phyloP scores from a whole-genome alignment of 2,797 vertebrate species.

The Myotis vivesi region DNA sequence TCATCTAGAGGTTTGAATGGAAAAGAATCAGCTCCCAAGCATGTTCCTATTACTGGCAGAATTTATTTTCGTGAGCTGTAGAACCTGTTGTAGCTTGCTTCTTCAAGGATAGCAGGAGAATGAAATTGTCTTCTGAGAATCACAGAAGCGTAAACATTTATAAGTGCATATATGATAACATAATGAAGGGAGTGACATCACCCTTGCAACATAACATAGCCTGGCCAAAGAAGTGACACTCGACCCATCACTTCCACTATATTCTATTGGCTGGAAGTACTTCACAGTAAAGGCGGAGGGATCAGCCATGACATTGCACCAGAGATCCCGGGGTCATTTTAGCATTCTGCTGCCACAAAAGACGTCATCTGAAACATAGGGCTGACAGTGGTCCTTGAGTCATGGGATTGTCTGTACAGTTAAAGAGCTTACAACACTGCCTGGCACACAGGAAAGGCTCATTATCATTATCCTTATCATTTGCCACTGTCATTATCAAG shows the following conservation, averaged over 20 bases:
- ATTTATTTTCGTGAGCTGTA: neutral
- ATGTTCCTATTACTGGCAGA: neutral
- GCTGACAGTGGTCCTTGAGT: neutral
- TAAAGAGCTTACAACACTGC: neutral
- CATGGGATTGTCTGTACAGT: neutral
- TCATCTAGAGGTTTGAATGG: neutral
- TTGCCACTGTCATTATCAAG: neutral
- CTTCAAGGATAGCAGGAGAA: neutral
- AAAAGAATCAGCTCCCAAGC: neutral
- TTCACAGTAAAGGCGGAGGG: neutral
- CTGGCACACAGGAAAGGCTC: neutral
- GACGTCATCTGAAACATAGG: neutral
- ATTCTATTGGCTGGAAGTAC: neutral
- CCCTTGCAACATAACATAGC: neutral
- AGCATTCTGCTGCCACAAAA: neutral
- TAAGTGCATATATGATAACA: neutral
- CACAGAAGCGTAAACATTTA: neutral
- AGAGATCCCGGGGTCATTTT: neutral
- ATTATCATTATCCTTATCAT: neutral
- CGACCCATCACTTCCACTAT: neutral
- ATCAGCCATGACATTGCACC: neutral
- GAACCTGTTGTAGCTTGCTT: neutral
- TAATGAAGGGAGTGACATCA: neutral
- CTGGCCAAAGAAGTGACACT: neutral
- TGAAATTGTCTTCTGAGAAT: neutral